phyloP scores from a whole-genome alignment of 2,797 vertebrate species.

The Smutsia temminckii region DNA sequence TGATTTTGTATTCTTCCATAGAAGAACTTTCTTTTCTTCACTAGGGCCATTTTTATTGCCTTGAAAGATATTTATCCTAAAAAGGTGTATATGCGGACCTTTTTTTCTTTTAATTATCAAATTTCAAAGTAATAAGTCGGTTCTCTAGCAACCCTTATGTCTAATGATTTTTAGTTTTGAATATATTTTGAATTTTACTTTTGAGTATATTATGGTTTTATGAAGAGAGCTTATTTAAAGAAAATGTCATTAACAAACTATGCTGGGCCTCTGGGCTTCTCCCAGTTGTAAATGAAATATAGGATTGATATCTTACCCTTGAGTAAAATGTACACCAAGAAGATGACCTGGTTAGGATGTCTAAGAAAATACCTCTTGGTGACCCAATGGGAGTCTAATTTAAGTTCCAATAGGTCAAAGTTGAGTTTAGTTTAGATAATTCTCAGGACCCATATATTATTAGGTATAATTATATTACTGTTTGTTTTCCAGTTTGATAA shows the following conservation, averaged over 20 bases:
- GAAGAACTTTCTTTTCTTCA: background rate
- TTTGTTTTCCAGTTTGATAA: constrained; percentile 34
- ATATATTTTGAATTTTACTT: background rate
- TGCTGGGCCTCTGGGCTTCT: constrained; percentile 43
- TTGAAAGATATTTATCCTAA: constrained; percentile 21
- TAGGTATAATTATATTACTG: background rate
- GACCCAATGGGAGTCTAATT: background rate
- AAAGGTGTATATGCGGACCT: background rate
- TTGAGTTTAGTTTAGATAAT: constrained; percentile 29
- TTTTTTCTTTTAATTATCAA: background rate
- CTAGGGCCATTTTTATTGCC: constrained; percentile 17
- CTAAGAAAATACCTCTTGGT: constrained; percentile 39
- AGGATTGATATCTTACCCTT: constrained; percentile 27
- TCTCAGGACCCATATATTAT: background rate
- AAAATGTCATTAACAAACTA: constrained; percentile 57
- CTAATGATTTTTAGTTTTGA: constrained; percentile 19
- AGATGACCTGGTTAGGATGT: constrained; percentile 49
- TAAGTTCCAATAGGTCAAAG: background rate
- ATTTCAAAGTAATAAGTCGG: constrained; percentile 46
- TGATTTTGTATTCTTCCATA: background rate
- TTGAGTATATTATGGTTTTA: constrained; percentile 54
- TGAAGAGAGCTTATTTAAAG: constrained; percentile 57
- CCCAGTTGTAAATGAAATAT: constrained; percentile 44
- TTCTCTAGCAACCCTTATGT: background rate
- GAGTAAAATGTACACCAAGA: constrained; percentile 44